Evolutionary conservation across 2,113 vertebrate genomes (phyloP).

Genomic region (Diadophis punctatus): DNA sequence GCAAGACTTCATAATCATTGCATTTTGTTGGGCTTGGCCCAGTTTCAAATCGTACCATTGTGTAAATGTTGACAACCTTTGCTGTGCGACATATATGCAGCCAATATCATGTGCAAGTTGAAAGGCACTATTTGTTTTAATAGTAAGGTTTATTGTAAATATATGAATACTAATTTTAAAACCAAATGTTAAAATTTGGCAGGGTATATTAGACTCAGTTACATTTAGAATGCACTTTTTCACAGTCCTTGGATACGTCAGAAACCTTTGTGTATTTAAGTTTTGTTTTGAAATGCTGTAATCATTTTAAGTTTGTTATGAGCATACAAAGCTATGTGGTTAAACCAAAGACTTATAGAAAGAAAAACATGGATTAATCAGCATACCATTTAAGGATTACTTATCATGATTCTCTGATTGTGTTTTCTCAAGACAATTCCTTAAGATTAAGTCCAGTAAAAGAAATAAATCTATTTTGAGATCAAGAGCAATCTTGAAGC

Average conservation of each 20-base stretch:
- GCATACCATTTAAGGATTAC: background rate
- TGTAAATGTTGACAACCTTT: background rate
- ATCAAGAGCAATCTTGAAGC: background rate
- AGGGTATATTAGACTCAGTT: background rate
- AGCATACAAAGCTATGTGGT: slow-evolving; percentile 4
- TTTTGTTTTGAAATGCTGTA: background rate
- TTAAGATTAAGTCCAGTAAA: background rate
- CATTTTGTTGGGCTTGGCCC: background rate
- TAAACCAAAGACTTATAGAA: background rate
- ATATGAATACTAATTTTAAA: background rate
- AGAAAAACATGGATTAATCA: background rate
- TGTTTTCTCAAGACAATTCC: background rate
- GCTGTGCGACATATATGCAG: background rate
- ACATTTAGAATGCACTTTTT: background rate
- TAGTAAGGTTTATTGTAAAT: background rate
- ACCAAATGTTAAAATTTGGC: background rate
- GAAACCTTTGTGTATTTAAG: background rate
- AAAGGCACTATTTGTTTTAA: background rate
- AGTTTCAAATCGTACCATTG: background rate
- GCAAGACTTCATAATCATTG: background rate
- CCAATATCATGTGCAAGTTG: background rate
- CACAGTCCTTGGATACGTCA: background rate
- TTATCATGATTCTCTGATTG: background rate
- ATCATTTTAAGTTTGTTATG: background rate
- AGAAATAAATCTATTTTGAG: background rate